Evolutionary conservation across 1,140 invertebrate genomes (phyloP), one percentile per base, ranked within the genome.

Genomic region (Lordiphosa clarofinis): DNA sequence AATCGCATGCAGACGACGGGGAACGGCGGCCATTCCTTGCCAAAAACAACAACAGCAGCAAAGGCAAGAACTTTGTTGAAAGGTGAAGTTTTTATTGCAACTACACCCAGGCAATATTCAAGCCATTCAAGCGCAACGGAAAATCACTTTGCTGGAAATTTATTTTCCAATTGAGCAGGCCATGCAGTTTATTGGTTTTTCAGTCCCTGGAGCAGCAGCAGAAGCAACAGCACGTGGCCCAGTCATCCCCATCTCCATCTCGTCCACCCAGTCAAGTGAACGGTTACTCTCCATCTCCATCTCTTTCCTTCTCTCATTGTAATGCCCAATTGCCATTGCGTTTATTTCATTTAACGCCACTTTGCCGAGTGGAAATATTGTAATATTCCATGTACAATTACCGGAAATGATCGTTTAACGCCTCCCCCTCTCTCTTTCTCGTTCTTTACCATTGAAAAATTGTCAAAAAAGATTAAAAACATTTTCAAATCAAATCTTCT

Each of bases 111-210:
- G 13, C 8, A 11, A 11, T 50, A 9, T 8, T 9, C 8, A 53
- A 28, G 42, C 33, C 37, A 37, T 49, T 55, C 28, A 28, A 15
- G 13, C 36, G 7, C 11, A 50, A 48, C 28, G 36, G 35, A 59
- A 28, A 68, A 53, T 68, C 60, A 68, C 24, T 56, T 56, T 48
- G 38, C 11, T 59, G 66, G 61, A 65, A 65, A 70, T 39, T 58
- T 67, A 54, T 38, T 76, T 73, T 81, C 62, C 67, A 54, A 76
- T 62, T 67, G 61, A 56, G 63, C 57, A 54, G 49, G 28, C 70
- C 58, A 62, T 73, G 73, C 76, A 82, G 63, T 82, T 81, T 82
- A 81, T 81, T 74, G 75, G 66, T 67, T 70, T 69, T 62, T 37
- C 31, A n/a, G 28, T 24, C 31, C 28, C 33, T 36, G 11, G 11